Evolutionary conservation across 2,888 invertebrate genomes (phyloP).

Genomic region (Molanna angustata): DNA sequence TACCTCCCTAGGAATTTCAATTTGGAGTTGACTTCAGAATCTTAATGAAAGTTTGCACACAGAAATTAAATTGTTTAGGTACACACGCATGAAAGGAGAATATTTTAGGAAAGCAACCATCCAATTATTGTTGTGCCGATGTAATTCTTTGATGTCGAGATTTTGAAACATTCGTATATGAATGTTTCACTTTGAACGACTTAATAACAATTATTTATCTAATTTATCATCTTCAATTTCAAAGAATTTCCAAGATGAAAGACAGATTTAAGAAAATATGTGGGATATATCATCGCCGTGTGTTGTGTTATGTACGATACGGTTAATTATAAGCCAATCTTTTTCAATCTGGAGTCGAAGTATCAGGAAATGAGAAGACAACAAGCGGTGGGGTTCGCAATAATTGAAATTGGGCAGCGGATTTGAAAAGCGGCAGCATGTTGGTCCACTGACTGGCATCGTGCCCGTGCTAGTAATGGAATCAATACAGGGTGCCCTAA

Average conservation of each 20-base stretch:
- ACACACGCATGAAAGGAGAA: too few species aligned
- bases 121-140: too few species aligned
- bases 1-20: too few species aligned
- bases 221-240: background rate
- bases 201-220: background rate
- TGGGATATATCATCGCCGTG: background rate
- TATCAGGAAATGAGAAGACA: slow-evolving; percentile 7
- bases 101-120: too few species aligned
- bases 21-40: too few species aligned
- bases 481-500: slow-evolving; percentile 26
- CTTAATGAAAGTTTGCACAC: too few species aligned
- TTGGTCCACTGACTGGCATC: slow-evolving; percentile 21
- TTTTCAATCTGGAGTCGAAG: background rate
- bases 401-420: slow-evolving; percentile 13
- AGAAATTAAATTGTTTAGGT: too few species aligned
- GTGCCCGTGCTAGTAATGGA: slow-evolving; percentile 20
- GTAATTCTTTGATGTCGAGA: background rate
- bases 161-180: background rate
- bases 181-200: background rate
- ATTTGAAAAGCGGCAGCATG: slow-evolving; percentile 18
- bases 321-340: background rate
- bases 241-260: slow-evolving; percentile 6
- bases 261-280: background rate
- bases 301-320: background rate
- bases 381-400: slow-evolving; percentile 11